Evolutionary conservation across 2,797 vertebrate species (phyloP), one percentile per base, ranked within the genome.

Genomic region (Lagocephalus sceleratus): DNA sequence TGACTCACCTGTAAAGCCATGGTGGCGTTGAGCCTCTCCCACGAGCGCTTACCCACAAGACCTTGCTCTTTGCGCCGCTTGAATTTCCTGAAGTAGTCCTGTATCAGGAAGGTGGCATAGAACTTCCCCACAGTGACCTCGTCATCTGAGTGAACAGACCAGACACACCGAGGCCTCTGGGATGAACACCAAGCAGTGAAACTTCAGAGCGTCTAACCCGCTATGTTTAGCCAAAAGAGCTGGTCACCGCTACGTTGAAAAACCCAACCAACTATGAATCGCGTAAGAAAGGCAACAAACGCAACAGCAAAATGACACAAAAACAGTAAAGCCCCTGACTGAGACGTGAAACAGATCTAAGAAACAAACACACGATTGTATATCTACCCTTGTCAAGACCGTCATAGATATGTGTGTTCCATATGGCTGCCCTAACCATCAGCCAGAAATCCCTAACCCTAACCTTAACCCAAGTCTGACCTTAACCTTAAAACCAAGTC

Each of bases 71-170:
- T 99, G 89, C 96, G 96, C 89, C 94, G 97, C 93, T 97, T 98
- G 94, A 99, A 99, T 93, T 98, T 99, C 91, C 97, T 97, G 94
- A 99, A 99, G 94, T 99, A 99, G 94, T 99, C 97, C 93, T 99
- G 97, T 94, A 99, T 99, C 94, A 99, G 95, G 94, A 98, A 99
- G 91, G 97, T 99, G 94, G 97, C 97, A 92, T 99, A 99, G 94
- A 99, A 99, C 95, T 99, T 99, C 93, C 97, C 96, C 94, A 99
- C 95, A 87, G 96, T 99, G 91, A 99, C 93, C 92, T 99, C 97
- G 92, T 98, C 95, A 96, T 99, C 97, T 99, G 90, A 93, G 92
- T 86, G 90, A 92, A 97, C 91, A 96, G 91, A 97, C 87, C 92
- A 94, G 88, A 95, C 91, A 95, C 78, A 96, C 87, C 91, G 51